Conservation (phyloP, 2,797 vertebrate species). For the Xerus rutilus region DNA sequence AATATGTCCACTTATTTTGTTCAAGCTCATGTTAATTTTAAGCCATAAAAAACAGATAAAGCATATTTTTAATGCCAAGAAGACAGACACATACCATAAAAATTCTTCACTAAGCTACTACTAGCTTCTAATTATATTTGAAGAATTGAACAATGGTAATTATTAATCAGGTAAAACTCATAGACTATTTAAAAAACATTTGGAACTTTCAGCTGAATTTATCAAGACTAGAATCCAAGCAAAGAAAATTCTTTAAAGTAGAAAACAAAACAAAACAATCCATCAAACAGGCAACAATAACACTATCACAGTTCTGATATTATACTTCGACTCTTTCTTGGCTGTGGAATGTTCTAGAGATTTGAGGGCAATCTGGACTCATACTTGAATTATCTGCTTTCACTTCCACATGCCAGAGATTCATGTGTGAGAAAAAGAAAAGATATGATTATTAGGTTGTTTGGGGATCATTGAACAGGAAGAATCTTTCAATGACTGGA, state of each 20-base stretch:
- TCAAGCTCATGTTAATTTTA: constrained; percentile 10
- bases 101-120: not conserved
- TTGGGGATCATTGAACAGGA: not conserved
- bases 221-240: not conserved
- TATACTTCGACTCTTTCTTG: not conserved
- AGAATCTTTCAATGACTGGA: not conserved
- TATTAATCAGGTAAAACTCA: constrained; percentile 12
- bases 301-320: not conserved
- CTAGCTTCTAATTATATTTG: not conserved
- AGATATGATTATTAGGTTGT: not conserved
- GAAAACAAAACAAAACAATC: not conserved
- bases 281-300: not conserved
- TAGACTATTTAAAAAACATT: not conserved
- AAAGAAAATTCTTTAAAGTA: not conserved
- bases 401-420: not conserved
- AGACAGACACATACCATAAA: not conserved
- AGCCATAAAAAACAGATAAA: not conserved
- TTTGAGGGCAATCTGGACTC: not conserved
- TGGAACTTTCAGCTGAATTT: not conserved
- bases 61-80: not conserved
- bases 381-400: not conserved
- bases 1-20: not conserved
- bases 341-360: not conserved
- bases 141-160: not conserved
- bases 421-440: not conserved